Base-by-base conservation (phyloP, 1,140 invertebrate genomes). In the Drosophila navojoa region DNA sequence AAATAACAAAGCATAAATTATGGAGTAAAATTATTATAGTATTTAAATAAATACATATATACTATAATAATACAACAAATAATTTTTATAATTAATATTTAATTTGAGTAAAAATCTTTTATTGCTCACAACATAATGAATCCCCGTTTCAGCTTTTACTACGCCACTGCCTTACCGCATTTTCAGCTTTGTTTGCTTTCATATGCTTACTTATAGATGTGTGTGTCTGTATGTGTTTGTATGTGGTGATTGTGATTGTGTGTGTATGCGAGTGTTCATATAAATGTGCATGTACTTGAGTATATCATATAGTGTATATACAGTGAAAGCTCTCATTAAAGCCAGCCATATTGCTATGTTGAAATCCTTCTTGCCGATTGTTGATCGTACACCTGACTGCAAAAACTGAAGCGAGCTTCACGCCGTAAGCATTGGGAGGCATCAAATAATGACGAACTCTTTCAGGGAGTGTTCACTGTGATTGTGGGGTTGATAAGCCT, bases 181-280 rank as follows among this genome's bases (percentile, higher is more conserved):
- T 87, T 86, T 87, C 82, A 87, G 82, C 81, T 87, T 87, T 87
- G 82, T 87, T 87, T 87, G 82, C 82, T 81, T 89, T 86, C 79
- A 86, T 74, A 82, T 86, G 79, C 84, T 87, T 86, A 79, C 82
- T 86, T 82, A 82, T 86, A 82, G 76, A 77, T 82, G 68, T 79
- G 32, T 82, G 47, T 54, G 10, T 63, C 47, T 52, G 58, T 79
- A 38, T 82, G 47, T 54, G n/a, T 63, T 54, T 52, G 58, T 61
- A 42, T 53, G 47, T 59, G 50, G 62, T 52, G 11, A 45, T 35
- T 71, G 25, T 54, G 53, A 64, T 29, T 72, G 47, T 66, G 44
- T 72, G 54, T 79, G 38, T 76, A 44, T 69, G 68, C 62, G 47
- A 81, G 38, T 74, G 61, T 57, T 60, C 70, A 77, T 85, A 80